Conservation (phyloP, 2,113 vertebrate genomes). For the Xyrauchen texanus region DNA sequence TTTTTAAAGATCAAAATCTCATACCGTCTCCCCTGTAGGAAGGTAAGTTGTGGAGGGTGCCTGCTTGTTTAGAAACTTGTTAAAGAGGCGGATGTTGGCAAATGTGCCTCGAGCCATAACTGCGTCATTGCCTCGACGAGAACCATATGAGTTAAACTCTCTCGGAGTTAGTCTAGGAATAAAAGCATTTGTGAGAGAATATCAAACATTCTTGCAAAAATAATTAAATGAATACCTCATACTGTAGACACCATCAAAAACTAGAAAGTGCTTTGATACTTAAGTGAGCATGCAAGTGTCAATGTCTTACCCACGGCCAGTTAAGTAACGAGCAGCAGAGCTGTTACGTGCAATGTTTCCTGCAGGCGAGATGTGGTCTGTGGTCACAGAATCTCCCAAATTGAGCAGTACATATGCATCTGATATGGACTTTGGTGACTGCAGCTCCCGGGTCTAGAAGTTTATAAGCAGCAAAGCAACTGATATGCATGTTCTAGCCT, state of each 20-base stretch:
- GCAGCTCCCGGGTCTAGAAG: constrained; percentile 79
- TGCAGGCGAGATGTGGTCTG: constrained; percentile 97
- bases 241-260: neutral
- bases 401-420: constrained; percentile 89
- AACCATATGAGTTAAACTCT: constrained; percentile 96
- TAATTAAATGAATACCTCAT: neutral
- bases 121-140: constrained; percentile 93
- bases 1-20: neutral
- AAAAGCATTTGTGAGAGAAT: constrained; percentile 51
- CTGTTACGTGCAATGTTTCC: constrained; percentile 96
- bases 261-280: too few relatives aligned
- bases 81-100: constrained; percentile 94
- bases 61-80: constrained; percentile 94
- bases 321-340: constrained; percentile 89
- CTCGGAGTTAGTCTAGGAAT: constrained; percentile 77
- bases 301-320: constrained; percentile 80
- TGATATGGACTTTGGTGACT: constrained; percentile 78
- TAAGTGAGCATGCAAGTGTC: too few relatives aligned
- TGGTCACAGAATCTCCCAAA: constrained; percentile 95
- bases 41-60: constrained; percentile 88
- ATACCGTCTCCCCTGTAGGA: constrained; percentile 85
- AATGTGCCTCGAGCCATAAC: constrained; percentile 96
- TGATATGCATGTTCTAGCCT: too few relatives aligned
- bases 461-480: neutral
- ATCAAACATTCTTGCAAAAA: neutral